Evolutionary conservation across 1,140 invertebrate species (phyloP).

Genomic region (Brachionus koreanus): DNA sequence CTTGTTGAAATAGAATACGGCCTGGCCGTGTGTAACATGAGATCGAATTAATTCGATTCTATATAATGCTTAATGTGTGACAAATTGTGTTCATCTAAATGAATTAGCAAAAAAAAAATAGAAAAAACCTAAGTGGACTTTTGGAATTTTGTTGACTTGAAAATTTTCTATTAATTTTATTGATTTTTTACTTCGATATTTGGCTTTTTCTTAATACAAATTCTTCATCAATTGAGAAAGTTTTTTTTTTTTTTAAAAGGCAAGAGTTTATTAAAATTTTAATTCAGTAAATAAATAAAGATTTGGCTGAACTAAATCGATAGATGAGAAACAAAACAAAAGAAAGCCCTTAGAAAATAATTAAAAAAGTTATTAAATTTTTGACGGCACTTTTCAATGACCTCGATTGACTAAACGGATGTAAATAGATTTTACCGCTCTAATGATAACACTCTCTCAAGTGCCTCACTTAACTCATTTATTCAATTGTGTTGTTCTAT

Average conservation of each 20-base stretch:
- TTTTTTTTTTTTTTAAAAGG: neutral
- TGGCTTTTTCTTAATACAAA: neutral
- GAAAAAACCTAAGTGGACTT: neutral
- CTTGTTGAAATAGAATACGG: conserved; percentile 26
- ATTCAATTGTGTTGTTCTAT: neutral
- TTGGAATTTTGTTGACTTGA: neutral
- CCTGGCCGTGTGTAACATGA: neutral
- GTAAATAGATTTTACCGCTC: neutral
- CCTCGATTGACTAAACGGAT: neutral
- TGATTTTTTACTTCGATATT: neutral
- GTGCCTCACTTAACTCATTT: neutral
- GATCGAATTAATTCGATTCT: neutral
- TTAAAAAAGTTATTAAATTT: neutral
- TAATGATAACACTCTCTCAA: neutral
- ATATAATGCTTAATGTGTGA: neutral
- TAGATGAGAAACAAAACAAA: neutral
- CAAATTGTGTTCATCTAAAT: neutral
- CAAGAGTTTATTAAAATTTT: conserved; percentile 2
- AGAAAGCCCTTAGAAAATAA: neutral
- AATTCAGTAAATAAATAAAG: neutral
- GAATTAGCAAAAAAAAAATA: neutral
- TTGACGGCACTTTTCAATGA: neutral
- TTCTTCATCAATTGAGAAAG: neutral
- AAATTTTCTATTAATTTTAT: conserved; percentile 9
- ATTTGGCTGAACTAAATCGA: neutral